Evolutionary conservation across 1,140 invertebrate species (phyloP), one percentile per base, ranked within the genome.

Genomic region (Dendroctonus valens): DNA sequence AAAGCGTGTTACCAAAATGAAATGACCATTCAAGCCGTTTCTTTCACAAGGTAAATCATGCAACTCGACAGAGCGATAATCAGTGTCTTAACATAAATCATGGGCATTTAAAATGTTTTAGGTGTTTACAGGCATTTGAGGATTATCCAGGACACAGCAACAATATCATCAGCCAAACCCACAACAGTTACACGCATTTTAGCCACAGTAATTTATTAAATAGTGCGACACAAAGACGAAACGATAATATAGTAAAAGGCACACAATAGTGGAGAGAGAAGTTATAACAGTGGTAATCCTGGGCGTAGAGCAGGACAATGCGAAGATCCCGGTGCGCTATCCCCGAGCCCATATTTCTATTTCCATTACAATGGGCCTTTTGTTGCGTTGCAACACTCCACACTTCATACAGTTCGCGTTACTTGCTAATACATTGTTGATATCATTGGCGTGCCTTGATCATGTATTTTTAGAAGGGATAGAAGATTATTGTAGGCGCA

Each of bases 351-450:
- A 59, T 54, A 54, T 54, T 60, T 54, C 65, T 53, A 67, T 67
- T 67, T 67, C 65, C 65, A 67, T 67, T 67, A 67, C 65, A 67
- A 67, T 67, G 51, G 65, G 57, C 40, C 52, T 53, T 67, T 67
- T 67, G 57, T 59, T 67, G 57, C 57, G 49, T 57, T 50, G 50
- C 49, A 59, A 54, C 54, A 59, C 65, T 67, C 57, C 57, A 41
- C 65, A 59, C 58, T 67, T 59, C 58, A 60, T 60, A 60, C 54
- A 65, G 40, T 65, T 42, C 64, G 14, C 57, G 42, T 37, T 46
- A n/a, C 15, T 49, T 14, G 51, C 57, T 65, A 65, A 60, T 67
- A 67, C 65, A 67, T 54, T 67, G 65, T 67, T 60, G 58, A 57
- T 65, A 14, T 41, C 62, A 54, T 54, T 63, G 60, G 50, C 60